Evolutionary conservation across 2,888 invertebrate species (phyloP).

Genomic region (Melieria crassipennis): DNA sequence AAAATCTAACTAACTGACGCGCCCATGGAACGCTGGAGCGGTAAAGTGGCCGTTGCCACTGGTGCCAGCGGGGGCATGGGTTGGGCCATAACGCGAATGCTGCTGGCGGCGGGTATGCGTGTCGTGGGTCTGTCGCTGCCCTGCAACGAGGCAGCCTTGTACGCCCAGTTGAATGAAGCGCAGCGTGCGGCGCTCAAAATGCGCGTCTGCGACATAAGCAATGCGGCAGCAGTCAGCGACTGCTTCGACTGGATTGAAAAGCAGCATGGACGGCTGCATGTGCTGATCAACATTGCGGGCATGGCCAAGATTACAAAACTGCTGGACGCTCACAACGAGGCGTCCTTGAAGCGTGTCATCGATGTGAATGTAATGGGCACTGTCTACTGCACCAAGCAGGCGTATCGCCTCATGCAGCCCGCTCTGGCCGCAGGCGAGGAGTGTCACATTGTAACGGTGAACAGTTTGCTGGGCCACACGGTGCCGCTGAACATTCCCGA

Average conservation of each 20-base stretch:
- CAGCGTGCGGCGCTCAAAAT: slow-evolving; percentile 61
- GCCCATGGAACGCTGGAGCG: slow-evolving; percentile 56
- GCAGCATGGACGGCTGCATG: slow-evolving; percentile 66
- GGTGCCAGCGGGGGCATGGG: slow-evolving; percentile 72
- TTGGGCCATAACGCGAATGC: slow-evolving; percentile 63
- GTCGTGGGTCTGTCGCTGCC: slow-evolving; percentile 69
- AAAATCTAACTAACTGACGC: not conserved
- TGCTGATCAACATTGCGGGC: slow-evolving; percentile 71
- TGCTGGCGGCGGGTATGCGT: slow-evolving; percentile 67
- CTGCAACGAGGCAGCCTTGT: slow-evolving; percentile 56
- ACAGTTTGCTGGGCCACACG: slow-evolving; percentile 67
- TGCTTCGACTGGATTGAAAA: slow-evolving; percentile 68
- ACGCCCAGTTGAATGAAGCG: slow-evolving; percentile 39
- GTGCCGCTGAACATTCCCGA: slow-evolving; percentile 59
- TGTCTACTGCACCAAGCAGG: slow-evolving; percentile 65
- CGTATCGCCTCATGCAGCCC: slow-evolving; percentile 66
- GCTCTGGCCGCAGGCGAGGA: slow-evolving; percentile 52
- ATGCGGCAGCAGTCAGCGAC: slow-evolving; percentile 67
- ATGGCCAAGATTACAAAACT: slow-evolving; percentile 52
- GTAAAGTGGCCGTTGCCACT: slow-evolving; percentile 70
- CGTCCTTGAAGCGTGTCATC: slow-evolving; percentile 55
- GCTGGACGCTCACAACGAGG: slow-evolving; percentile 52
- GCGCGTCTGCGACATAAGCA: slow-evolving; percentile 67
- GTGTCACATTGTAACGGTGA: slow-evolving; percentile 66
- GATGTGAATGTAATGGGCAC: slow-evolving; percentile 66